phyloP scores from a whole-genome alignment of 2,888 invertebrate species.

The Cephus rjabovi region DNA sequence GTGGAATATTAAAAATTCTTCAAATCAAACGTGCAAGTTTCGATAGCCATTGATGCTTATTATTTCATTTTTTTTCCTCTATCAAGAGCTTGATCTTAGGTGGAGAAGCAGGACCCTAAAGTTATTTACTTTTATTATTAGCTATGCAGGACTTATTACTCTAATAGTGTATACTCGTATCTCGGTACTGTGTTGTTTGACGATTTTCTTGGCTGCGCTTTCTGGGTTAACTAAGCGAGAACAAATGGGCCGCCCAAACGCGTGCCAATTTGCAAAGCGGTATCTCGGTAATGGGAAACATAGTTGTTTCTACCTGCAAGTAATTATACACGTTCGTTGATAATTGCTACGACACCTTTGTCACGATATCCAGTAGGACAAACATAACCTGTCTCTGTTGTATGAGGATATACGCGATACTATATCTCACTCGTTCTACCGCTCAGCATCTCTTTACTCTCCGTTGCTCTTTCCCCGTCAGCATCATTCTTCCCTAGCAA shows the following conservation, averaged over 20 bases:
- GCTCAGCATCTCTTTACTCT: not conserved
- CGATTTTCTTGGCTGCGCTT: slow-evolving; percentile 12
- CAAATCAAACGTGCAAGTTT: not conserved
- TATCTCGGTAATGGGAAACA: slow-evolving; percentile 10
- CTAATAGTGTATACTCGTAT: not conserved
- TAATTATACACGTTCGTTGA: slow-evolving; percentile 46
- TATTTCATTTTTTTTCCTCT: not conserved
- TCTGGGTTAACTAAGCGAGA: slow-evolving; percentile 33
- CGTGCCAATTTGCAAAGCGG: slow-evolving; percentile 4
- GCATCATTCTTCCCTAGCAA: not conserved
- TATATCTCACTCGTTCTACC: not conserved
- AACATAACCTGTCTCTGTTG: not conserved
- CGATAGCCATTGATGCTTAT: not conserved
- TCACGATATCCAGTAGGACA: slow-evolving; percentile 14
- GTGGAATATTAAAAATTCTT: not conserved
- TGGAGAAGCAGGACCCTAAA: not conserved
- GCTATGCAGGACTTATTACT: not conserved
- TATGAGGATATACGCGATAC: not conserved
- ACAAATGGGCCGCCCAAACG: slow-evolving; percentile 19
- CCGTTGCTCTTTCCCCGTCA: not conserved
- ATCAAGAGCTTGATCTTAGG: not conserved
- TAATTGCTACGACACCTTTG: slow-evolving; percentile 50
- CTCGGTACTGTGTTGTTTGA: not conserved
- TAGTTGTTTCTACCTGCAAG: slow-evolving; percentile 37
- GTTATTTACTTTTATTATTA: not conserved